Conservation (phyloP, 2,888 invertebrate genomes). For the Baronia brevicornis region DNA sequence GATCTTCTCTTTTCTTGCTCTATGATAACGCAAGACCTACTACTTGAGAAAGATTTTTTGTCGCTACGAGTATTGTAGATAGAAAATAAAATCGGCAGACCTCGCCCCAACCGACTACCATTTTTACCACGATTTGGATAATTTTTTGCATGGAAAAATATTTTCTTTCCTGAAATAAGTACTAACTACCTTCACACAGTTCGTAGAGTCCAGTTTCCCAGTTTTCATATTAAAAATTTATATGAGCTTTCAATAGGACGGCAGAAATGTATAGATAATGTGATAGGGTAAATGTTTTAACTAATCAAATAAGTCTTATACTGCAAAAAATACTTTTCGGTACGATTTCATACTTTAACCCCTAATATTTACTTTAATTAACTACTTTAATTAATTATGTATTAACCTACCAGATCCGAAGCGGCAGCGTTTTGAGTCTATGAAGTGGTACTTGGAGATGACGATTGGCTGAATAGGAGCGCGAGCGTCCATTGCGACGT, state of each 20-base stretch:
- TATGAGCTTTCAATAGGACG: too few relatives aligned
- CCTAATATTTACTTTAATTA: too few relatives aligned
- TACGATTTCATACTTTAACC: too few relatives aligned
- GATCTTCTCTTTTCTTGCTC: not conserved
- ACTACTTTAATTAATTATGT: too few relatives aligned
- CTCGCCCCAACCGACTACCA: not conserved
- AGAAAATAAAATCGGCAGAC: not conserved
- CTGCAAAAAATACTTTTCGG: too few relatives aligned
- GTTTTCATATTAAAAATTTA: too few relatives aligned
- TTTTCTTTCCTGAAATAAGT: too few relatives aligned
- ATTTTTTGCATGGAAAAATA: not conserved
- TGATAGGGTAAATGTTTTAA: too few relatives aligned
- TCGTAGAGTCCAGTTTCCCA: not conserved
- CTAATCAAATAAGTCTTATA: too few relatives aligned
- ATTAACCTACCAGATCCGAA: slow-evolving; percentile 78
- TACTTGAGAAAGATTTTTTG: not conserved
- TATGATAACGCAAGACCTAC: not conserved
- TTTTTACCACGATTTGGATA: too few relatives aligned
- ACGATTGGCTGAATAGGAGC: slow-evolving; percentile 93
- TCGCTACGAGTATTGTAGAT: not conserved
- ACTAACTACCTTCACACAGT: too few relatives aligned
- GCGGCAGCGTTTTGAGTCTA: slow-evolving; percentile 75
- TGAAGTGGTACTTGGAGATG: slow-evolving; percentile 86
- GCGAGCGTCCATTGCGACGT: slow-evolving; percentile 89
- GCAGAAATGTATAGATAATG: too few relatives aligned